Percentiles rank a stretch among this genome's conserved stretches.
These are phyloP conservation scores for Geotrupes spiniger DNA, from an alignment of 2,888 invertebrate species.

Conservation along the genomic window DNA sequence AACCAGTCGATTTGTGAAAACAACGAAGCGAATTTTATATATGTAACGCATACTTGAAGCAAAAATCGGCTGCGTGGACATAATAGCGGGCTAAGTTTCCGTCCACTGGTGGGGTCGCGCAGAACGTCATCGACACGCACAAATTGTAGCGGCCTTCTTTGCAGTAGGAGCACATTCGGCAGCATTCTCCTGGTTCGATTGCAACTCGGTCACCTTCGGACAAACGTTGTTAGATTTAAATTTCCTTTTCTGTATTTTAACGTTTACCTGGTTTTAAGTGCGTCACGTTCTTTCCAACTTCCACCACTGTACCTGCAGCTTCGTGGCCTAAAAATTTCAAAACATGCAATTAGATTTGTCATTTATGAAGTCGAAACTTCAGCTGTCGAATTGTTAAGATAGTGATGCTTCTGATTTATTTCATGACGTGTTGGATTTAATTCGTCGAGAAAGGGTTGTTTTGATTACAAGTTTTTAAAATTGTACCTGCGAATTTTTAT, in stretches of 20 bases:
- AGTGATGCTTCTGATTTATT: too few species aligned
- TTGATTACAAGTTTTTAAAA: too few species aligned
- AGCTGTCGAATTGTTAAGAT: too few species aligned
- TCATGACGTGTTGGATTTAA: too few species aligned
- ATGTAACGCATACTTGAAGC: slow-evolving; percentile 66
- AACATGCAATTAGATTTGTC: not conserved
- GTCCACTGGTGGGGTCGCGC: slow-evolving; percentile 92
- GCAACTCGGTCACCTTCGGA: slow-evolving; percentile 85
- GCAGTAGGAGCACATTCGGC: slow-evolving; percentile 80
- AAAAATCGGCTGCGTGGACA: slow-evolving; percentile 87
- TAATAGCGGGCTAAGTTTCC: slow-evolving; percentile 87
- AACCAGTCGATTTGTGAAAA: too few species aligned
- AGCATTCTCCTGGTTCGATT: slow-evolving; percentile 91
- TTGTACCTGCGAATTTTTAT: too few species aligned
- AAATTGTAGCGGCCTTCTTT: slow-evolving; percentile 88
- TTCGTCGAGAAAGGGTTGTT: too few species aligned
- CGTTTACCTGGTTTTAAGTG: slow-evolving; percentile 59
- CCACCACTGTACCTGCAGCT: slow-evolving; percentile 75
- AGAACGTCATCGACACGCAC: slow-evolving; percentile 82
- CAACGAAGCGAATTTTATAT: too few species aligned
- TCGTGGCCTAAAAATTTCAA: slow-evolving; percentile 80
- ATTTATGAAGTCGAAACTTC: too few species aligned
- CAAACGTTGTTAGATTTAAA: not conserved
- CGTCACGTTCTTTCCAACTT: slow-evolving; percentile 71
- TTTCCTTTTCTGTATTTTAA: too few species aligned